Conservation (phyloP, 2,113 vertebrate genomes). For the Sturnira hondurensis region DNA sequence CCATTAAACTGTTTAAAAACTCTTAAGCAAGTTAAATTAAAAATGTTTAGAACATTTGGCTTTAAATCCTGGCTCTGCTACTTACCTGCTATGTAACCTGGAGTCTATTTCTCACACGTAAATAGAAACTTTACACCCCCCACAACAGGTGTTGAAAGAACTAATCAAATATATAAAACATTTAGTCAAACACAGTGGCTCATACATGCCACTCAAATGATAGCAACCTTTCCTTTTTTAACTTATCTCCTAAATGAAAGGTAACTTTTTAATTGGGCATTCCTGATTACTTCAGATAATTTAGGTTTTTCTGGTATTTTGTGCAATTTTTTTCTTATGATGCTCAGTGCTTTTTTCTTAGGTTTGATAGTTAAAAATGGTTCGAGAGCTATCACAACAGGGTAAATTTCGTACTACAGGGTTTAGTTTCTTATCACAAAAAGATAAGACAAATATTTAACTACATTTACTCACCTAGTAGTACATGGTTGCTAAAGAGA, state of each 20-base stretch:
- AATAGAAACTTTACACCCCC: not conserved
- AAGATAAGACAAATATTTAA: not conserved
- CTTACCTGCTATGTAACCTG: not conserved
- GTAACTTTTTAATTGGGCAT: not conserved
- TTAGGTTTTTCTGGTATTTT: not conserved
- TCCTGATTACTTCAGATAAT: not conserved
- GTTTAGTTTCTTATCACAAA: not conserved
- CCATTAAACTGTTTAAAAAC: not conserved
- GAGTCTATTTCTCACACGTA: not conserved
- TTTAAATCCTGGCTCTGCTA: not conserved
- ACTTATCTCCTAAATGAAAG: not conserved
- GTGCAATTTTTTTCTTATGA: not conserved
- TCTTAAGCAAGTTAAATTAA: not conserved
- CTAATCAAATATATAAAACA: conserved; percentile 1
- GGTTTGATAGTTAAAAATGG: conserved; percentile 6
- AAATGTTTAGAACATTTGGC: not conserved
- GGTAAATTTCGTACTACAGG: not conserved
- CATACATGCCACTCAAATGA: not conserved
- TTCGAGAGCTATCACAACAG: not conserved
- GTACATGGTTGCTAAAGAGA: not conserved
- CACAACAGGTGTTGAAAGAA: not conserved
- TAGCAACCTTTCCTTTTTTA: not conserved
- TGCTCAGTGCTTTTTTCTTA: not conserved
- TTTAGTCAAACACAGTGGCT: not conserved
- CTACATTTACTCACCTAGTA: not conserved